These are phyloP conservation scores for Rhipidura dahli DNA, from an alignment of 2,113 vertebrate species.

Conservation along the genomic window DNA sequence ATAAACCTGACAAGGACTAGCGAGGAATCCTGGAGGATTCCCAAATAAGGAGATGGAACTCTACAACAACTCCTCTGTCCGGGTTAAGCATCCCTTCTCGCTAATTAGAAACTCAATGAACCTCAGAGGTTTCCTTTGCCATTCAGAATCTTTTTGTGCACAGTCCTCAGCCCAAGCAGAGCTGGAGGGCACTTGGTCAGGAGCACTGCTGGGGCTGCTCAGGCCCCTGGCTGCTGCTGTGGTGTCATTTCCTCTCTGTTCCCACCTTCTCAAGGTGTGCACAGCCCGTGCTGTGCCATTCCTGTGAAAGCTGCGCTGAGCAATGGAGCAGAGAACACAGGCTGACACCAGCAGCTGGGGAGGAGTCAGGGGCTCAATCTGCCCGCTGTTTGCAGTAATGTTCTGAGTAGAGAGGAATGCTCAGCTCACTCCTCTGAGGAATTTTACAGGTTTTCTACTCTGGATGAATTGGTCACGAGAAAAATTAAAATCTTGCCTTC, in stretches of 20 bases:
- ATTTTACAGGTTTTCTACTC: neutral
- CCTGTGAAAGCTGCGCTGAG: neutral
- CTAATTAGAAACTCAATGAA: neutral
- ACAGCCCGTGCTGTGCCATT: neutral
- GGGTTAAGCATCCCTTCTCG: neutral
- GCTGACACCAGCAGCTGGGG: neutral
- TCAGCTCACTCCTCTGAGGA: neutral
- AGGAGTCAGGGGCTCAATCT: neutral
- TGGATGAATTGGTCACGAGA: neutral
- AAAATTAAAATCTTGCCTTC: neutral
- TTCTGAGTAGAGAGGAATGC: neutral
- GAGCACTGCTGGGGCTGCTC: neutral
- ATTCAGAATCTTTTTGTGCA: neutral
- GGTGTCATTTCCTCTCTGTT: neutral
- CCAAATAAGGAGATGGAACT: neutral
- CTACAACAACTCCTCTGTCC: neutral
- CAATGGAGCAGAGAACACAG: neutral
- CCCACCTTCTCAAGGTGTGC: neutral
- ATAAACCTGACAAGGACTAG: neutral
- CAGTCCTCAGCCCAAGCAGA: neutral
- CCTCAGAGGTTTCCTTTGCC: neutral
- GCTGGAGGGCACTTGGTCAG: neutral
- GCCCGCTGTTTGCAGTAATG: neutral
- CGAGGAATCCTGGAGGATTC: neutral
- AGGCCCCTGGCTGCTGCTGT: neutral